Percentiles rank a stretch among this genome's conserved stretches.
Conservation (phyloP, 2,888 invertebrate species). For the Ecdyonurus torrentis region DNA sequence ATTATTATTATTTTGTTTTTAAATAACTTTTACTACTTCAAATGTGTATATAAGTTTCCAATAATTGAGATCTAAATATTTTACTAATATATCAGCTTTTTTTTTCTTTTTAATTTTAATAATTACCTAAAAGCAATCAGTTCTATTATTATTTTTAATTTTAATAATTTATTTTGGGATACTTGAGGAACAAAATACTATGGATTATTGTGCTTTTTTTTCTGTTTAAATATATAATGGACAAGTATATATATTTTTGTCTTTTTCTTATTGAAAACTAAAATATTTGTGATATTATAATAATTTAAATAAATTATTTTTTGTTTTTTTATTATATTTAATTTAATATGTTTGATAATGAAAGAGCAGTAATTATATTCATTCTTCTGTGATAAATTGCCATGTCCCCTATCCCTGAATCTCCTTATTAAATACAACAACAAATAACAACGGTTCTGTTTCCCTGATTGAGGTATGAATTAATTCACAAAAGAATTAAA, state of each 20-base stretch:
- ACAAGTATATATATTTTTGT: not conserved
- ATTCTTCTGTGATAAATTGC: not conserved
- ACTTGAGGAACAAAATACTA: not conserved
- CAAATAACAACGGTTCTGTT: constrained; percentile 1
- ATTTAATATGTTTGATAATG: not conserved
- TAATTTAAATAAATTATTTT: no score
- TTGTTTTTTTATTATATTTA: no score
- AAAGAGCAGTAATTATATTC: not conserved
- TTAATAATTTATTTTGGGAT: not conserved
- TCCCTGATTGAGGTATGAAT: not conserved
- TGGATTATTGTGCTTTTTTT: not conserved
- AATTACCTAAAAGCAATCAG: not conserved
- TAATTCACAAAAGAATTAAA: no score
- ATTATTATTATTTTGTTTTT: not conserved
- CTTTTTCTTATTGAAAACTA: not conserved
- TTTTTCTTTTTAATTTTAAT: not conserved
- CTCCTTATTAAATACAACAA: not conserved
- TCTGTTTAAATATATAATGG: not conserved
- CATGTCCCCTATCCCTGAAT: not conserved
- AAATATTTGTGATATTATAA: not conserved
- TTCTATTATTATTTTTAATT: not conserved
- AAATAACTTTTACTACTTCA: not conserved
- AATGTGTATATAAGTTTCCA: not conserved
- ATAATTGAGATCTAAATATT: not conserved
- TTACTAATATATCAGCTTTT: not conserved